Evolutionary conservation across 2,797 vertebrate species (phyloP).

Genomic region (Amphiprion clarkii): DNA sequence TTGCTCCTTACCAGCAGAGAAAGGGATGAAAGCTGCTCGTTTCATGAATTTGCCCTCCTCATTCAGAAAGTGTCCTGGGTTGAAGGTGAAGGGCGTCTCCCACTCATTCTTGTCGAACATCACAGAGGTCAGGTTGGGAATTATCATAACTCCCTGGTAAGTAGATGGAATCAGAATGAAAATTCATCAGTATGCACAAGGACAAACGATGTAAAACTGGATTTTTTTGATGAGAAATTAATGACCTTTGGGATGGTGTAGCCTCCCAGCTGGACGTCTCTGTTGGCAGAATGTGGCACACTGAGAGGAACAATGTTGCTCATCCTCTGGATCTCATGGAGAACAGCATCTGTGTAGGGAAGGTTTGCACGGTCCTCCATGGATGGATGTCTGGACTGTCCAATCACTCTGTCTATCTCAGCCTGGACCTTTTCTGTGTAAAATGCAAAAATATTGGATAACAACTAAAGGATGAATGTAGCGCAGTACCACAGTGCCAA

Average conservation of each 20-base stretch:
- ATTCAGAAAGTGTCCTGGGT: slow-evolving; percentile 88
- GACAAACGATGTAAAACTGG: neutral
- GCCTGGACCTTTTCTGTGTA: slow-evolving; percentile 66
- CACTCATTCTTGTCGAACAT: slow-evolving; percentile 85
- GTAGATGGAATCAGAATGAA: too few species aligned
- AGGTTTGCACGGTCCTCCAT: slow-evolving; percentile 60
- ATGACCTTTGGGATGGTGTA: slow-evolving; percentile 66
- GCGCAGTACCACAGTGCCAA: too few species aligned
- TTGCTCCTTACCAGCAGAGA: slow-evolving; percentile 74
- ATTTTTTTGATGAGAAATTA: neutral
- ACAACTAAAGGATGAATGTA: too few species aligned
- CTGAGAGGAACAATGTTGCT: slow-evolving; percentile 58
- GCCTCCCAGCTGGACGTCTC: slow-evolving; percentile 49
- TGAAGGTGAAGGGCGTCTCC: slow-evolving; percentile 85
- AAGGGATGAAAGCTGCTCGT: slow-evolving; percentile 85
- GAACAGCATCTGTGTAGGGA: slow-evolving; percentile 70
- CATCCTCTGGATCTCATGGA: slow-evolving; percentile 72
- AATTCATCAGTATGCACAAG: neutral
- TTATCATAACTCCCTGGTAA: slow-evolving; percentile 73
- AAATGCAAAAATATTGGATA: neutral
- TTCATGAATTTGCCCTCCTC: slow-evolving; percentile 86
- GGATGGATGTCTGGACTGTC: slow-evolving; percentile 47
- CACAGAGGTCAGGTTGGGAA: slow-evolving; percentile 81
- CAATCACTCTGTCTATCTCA: slow-evolving; percentile 67
- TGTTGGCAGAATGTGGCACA: slow-evolving; percentile 49